Conservation (phyloP, 2,113 vertebrate genomes). For the Cinclus mexicanus region DNA sequence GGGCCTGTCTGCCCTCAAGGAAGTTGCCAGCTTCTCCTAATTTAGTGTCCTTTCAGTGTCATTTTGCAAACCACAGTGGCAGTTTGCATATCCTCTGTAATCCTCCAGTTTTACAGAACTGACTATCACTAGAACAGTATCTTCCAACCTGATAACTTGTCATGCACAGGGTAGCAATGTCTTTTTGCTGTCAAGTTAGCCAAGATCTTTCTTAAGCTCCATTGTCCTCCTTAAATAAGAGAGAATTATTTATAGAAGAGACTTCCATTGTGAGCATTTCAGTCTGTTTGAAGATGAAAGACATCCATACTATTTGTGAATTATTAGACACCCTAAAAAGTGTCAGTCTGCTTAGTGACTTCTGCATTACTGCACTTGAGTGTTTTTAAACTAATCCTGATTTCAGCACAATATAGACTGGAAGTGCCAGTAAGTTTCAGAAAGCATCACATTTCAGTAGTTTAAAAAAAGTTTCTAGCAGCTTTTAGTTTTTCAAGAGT, state of each 20-base stretch:
- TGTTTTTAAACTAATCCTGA: not conserved
- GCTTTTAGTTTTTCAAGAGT: not conserved
- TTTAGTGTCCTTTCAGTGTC: not conserved
- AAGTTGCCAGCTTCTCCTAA: not conserved
- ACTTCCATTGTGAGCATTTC: not conserved
- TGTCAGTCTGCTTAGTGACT: not conserved
- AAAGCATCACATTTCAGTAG: not conserved
- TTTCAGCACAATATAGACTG: not conserved
- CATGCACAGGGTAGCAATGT: not conserved
- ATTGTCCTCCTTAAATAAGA: conserved; percentile 25
- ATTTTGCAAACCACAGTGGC: not conserved
- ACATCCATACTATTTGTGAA: not conserved
- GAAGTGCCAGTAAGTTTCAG: not conserved
- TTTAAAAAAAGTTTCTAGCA: not conserved
- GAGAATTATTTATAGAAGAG: conserved; percentile 49
- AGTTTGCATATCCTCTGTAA: not conserved
- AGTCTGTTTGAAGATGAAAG: conserved; percentile 26
- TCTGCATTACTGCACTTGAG: not conserved
- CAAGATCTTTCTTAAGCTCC: conserved; percentile 28
- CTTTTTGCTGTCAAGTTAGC: conserved; percentile 33
- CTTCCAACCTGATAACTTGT: not conserved
- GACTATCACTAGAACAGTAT: not conserved
- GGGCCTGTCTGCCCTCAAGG: not conserved
- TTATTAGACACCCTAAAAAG: not conserved
- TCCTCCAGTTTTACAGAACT: not conserved